Percentiles rank a stretch among this genome's conserved stretches.
phyloP scores from a whole-genome alignment of 2,113 vertebrate species.

The Thinocorus orbignyianus region DNA sequence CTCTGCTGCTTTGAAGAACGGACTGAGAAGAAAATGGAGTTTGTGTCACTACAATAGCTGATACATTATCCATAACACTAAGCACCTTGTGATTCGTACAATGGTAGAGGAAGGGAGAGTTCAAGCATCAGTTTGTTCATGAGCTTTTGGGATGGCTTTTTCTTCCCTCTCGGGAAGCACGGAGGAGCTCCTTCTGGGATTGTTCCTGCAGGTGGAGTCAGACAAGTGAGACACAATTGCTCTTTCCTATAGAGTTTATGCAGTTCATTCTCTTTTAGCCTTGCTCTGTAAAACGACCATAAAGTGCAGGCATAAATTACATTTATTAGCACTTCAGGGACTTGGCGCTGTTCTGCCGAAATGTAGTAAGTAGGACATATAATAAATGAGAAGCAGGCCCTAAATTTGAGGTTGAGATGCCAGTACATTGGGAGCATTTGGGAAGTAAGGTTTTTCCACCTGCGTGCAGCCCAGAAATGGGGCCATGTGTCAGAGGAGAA shows the following conservation, averaged over 20 bases:
- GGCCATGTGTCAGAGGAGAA: background rate
- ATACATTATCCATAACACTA: background rate
- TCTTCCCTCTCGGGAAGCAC: background rate
- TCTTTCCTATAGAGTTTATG: background rate
- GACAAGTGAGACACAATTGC: background rate
- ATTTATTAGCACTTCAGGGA: constrained; percentile 4
- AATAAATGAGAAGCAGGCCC: constrained; percentile 18
- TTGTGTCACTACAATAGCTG: background rate
- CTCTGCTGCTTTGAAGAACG: background rate
- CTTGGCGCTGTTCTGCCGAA: background rate
- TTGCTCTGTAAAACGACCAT: background rate
- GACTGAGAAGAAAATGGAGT: background rate
- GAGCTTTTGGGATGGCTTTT: background rate
- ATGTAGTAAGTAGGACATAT: rapidly evolving
- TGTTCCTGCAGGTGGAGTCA: background rate
- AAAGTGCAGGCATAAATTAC: constrained; percentile 13
- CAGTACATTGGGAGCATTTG: background rate
- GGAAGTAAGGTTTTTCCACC: constrained; percentile 46
- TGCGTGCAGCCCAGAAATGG: background rate
- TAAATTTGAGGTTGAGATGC: background rate
- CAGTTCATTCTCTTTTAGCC: background rate
- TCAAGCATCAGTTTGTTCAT: background rate
- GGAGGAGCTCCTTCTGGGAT: background rate
- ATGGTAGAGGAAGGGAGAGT: background rate
- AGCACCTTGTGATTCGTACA: background rate